Base-by-base conservation (phyloP, 2,797 vertebrate genomes). In the Esox masquinongy region DNA sequence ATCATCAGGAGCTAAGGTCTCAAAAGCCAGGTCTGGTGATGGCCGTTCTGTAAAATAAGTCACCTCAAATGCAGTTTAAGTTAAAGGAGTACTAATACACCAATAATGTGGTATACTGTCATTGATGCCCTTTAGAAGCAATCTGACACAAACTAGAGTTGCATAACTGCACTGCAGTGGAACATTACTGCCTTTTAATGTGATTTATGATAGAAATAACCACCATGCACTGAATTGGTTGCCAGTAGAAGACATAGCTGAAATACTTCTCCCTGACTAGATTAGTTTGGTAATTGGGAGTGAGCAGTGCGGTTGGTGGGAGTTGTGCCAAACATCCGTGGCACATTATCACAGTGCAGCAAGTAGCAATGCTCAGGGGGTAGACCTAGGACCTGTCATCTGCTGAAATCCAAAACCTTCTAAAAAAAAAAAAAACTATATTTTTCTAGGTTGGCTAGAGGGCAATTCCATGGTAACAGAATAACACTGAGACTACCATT, bases 281-380 rank as follows among this genome's bases (percentile, higher is more conserved):
- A 80, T 82, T 82, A 1, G 24, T 78, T 81, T 82, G 72, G 77
- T 78, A 73, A 80, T 61, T 79, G 74, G 11, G 76, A 79, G 24
- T 73, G 79, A 75, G 70, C 72, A 68, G 74, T 73, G 50, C 29
- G 59, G 67, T 47, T 47, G 51, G 64, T 34, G 72, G 64, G 78
- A 75, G 36, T 66, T 2, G 50, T 76, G 78, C 81, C 85, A 81
- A 80, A 78, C 86, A 80, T 82, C 68, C 80, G 78, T 67, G 8
- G 66, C 73, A 70, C 73, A 76, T 78, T 72, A 71, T n/a, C 61
- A 51, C 51, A 29, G 66, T 71, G 70, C 24, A 51, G 14, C 17
- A 31, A 79, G 64, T 64, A 73, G 22, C 53, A 39, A 74, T 1
- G 16, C 56, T 53, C 74, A 53, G 75, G 24, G 51, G 77, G 69